phyloP scores from a whole-genome alignment of 2,113 vertebrate genomes.

The Telmatochromis bifrenatus region DNA sequence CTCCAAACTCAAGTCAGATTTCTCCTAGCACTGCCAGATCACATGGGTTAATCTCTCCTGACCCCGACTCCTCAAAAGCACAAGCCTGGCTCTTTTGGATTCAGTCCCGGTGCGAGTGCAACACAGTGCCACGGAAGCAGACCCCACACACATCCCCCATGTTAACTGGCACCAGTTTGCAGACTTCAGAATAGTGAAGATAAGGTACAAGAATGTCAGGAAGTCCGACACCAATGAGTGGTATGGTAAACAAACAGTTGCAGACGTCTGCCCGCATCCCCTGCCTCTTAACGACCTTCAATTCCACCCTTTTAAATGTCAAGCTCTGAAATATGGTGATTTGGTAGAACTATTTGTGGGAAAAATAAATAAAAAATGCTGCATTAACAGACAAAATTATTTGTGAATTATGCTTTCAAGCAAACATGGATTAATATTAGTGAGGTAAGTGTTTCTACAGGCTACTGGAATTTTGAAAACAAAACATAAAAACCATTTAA shows the following conservation, averaged over 20 bases:
- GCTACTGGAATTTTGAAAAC: neutral
- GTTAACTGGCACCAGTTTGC: constrained; percentile 56
- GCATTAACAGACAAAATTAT: neutral
- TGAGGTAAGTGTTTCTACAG: neutral
- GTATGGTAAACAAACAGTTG: constrained; percentile 72
- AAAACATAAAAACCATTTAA: neutral
- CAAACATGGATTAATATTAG: neutral
- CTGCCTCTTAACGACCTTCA: constrained; percentile 60
- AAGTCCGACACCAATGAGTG: constrained; percentile 68
- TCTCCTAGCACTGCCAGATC: constrained; percentile 63
- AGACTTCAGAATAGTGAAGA: constrained; percentile 58
- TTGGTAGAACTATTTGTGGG: neutral
- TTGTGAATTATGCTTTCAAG: neutral
- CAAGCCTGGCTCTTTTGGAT: constrained; percentile 61
- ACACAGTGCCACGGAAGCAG: constrained; percentile 23
- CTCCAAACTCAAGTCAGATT: constrained; percentile 81
- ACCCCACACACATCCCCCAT: constrained; percentile 37
- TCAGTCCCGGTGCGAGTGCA: constrained; percentile 35
- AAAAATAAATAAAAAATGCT: constrained; percentile 11
- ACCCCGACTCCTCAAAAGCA: constrained; percentile 67
- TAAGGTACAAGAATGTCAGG: constrained; percentile 75
- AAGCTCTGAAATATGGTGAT: constrained; percentile 51
- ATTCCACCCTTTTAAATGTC: constrained; percentile 65
- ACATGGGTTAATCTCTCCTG: constrained; percentile 67
- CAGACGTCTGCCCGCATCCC: constrained; percentile 67